Evolutionary conservation across 2,888 invertebrate species (phyloP).

Genomic region (Tipula lateralis): DNA sequence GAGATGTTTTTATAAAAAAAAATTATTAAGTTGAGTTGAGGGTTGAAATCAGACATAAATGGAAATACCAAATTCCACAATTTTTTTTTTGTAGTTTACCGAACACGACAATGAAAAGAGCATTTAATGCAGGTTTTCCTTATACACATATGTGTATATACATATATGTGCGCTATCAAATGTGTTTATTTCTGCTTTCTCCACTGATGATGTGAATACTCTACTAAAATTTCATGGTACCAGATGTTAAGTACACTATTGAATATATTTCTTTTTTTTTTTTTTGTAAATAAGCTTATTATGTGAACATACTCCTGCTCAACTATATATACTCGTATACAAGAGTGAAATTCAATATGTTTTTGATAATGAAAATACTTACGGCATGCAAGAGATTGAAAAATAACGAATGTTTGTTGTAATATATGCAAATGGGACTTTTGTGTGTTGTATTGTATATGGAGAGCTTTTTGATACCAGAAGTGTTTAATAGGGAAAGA

Average conservation of each 20-base stretch:
- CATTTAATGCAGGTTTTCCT: conserved; percentile 26
- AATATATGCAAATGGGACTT: background rate
- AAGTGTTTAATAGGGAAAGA: background rate
- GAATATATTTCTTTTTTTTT: background rate
- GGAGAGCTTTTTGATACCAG: background rate
- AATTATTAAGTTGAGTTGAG: background rate
- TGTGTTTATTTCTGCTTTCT: background rate
- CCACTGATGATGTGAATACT: background rate
- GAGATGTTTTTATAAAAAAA: conserved; percentile 20
- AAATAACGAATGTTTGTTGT: background rate
- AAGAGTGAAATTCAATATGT: conserved; percentile 11
- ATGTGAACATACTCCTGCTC: background rate
- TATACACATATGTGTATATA: background rate
- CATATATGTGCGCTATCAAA: no score
- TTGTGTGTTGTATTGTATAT: background rate
- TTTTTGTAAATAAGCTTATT: background rate
- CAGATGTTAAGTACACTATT: conserved; percentile 29
- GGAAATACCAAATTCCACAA: background rate
- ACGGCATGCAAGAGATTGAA: background rate
- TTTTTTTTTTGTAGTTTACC: conserved; percentile 4
- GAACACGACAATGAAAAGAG: conserved; percentile 25
- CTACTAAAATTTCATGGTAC: conserved; percentile 25
- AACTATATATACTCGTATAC: background rate
- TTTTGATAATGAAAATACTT: background rate
- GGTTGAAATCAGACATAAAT: conserved; percentile 19